Evolutionary conservation across 2,797 vertebrate species (phyloP).

Genomic region (Sebastes matsubarae): DNA sequence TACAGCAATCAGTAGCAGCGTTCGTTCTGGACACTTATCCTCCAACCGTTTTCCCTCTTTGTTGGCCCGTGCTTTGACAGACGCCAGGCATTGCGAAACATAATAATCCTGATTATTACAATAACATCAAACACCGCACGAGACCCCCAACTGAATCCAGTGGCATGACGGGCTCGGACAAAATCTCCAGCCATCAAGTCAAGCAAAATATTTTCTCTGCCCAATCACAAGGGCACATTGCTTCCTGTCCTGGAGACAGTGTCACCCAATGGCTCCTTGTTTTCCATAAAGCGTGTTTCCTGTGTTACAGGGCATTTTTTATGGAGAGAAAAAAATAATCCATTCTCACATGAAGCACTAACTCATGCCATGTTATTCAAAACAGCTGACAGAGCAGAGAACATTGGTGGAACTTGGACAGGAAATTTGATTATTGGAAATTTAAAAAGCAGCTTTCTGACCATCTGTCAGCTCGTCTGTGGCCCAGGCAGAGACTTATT

Average conservation of each 20-base stretch:
- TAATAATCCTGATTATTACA: conserved; percentile 73
- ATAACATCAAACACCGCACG: conserved; percentile 69
- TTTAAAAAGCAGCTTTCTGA: background rate
- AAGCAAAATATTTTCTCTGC: conserved; percentile 83
- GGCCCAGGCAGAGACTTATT: background rate
- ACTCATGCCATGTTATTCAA: background rate
- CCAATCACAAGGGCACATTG: conserved; percentile 73
- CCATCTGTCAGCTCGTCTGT: background rate
- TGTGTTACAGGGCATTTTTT: conserved; percentile 61
- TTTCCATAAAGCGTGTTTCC: conserved; percentile 77
- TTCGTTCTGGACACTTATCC: conserved; percentile 14
- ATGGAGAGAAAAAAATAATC: conserved; percentile 24
- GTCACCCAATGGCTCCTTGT: conserved; percentile 66
- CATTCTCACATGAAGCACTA: conserved; percentile 16
- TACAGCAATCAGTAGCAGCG: background rate
- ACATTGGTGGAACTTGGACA: background rate
- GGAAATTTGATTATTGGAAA: background rate
- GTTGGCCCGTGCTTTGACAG: conserved; percentile 49
- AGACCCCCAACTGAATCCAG: conserved; percentile 50
- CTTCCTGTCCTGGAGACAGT: conserved; percentile 77
- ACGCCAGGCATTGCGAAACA: conserved; percentile 64
- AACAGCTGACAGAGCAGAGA: background rate
- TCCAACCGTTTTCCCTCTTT: conserved; percentile 26
- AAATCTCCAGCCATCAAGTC: conserved; percentile 67
- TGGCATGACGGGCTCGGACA: conserved; percentile 46